These are phyloP conservation scores for Channa maculata DNA, from an alignment of 2,113 vertebrate genomes.

Conservation along the genomic window DNA sequence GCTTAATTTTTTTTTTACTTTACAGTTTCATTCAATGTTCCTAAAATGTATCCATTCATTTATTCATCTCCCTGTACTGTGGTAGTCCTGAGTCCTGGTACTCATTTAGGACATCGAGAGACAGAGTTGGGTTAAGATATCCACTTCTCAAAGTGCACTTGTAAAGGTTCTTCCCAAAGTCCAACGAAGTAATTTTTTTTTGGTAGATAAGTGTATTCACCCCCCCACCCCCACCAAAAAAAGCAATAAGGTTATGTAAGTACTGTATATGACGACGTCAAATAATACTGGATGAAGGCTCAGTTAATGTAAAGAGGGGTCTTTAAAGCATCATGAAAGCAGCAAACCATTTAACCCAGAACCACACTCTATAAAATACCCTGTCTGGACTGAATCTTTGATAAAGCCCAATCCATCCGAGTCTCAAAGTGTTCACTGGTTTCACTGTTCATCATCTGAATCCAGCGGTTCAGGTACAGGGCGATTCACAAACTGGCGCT, in stretches of 20 bases:
- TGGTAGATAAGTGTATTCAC: slow-evolving; percentile 66
- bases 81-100: slow-evolving; percentile 46
- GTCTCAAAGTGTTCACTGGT: slow-evolving; percentile 62
- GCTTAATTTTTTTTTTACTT: slow-evolving; percentile 45
- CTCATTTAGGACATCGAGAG: slow-evolving; percentile 46
- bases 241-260: slow-evolving; percentile 68
- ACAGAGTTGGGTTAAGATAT: slow-evolving; percentile 48
- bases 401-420: slow-evolving; percentile 41
- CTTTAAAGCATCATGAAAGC: slow-evolving; percentile 80
- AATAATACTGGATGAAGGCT: slow-evolving; percentile 80
- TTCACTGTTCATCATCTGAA: slow-evolving; percentile 57
- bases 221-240: slow-evolving; percentile 26
- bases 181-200: slow-evolving; percentile 60
- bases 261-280: slow-evolving; percentile 67
- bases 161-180: slow-evolving; percentile 69
- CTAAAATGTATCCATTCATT: slow-evolving; percentile 54
- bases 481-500: slow-evolving; percentile 70
- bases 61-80: slow-evolving; percentile 47
- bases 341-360: slow-evolving; percentile 72
- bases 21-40: slow-evolving; percentile 59
- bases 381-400: slow-evolving; percentile 48
- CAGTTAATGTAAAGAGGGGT: slow-evolving; percentile 76
- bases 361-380: slow-evolving; percentile 54
- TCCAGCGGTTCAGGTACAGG: slow-evolving; percentile 55
- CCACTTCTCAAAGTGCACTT: slow-evolving; percentile 75